A percentile compares a stretch with the other conserved stretches of the same genome.
Evolutionary conservation across 2,888 invertebrate species (phyloP).

Genomic region (Cheilosia variabilis): DNA sequence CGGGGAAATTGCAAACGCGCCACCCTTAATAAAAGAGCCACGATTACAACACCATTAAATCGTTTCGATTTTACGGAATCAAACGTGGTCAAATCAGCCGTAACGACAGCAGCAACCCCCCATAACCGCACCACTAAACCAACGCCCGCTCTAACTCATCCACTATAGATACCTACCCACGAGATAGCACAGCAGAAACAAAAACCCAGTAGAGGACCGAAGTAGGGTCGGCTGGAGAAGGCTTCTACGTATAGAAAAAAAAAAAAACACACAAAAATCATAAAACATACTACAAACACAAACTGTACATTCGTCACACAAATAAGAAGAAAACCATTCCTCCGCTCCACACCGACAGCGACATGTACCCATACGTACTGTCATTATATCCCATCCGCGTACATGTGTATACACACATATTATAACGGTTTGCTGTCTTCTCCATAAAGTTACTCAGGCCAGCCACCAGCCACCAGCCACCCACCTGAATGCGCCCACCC

Average conservation of each 20-base stretch:
- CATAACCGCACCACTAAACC: constrained; percentile 21
- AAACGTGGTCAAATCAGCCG: constrained; percentile 72
- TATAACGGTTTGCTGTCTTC: constrained; percentile 64
- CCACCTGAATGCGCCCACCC: constrained; percentile 19
- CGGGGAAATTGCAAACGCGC: neutral
- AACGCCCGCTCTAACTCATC: constrained; percentile 65
- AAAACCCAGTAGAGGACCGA: constrained; percentile 44
- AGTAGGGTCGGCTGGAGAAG: constrained; percentile 19
- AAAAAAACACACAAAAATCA: constrained; percentile 40
- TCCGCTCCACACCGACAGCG: constrained; percentile 1
- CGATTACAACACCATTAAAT: constrained; percentile 72
- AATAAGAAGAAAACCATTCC: constrained; percentile 72
- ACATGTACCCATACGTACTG: constrained; percentile 29
- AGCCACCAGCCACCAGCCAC: constrained; percentile 2
- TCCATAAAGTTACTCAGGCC: constrained; percentile 50
- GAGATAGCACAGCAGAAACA: constrained; percentile 17
- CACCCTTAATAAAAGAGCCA: constrained; percentile 20
- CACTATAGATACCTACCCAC: constrained; percentile 4
- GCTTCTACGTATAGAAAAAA: neutral
- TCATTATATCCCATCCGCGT: constrained; percentile 58
- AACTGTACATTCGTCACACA: constrained; percentile 70
- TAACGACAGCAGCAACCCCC: constrained; percentile 56
- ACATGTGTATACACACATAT: constrained; percentile 56
- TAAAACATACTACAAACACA: constrained; percentile 70
- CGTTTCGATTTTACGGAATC: constrained; percentile 66